Percentiles rank a stretch among this genome's conserved stretches.
phyloP scores from a whole-genome alignment of 2,113 vertebrate genomes.

The Alexandromys fortis region DNA sequence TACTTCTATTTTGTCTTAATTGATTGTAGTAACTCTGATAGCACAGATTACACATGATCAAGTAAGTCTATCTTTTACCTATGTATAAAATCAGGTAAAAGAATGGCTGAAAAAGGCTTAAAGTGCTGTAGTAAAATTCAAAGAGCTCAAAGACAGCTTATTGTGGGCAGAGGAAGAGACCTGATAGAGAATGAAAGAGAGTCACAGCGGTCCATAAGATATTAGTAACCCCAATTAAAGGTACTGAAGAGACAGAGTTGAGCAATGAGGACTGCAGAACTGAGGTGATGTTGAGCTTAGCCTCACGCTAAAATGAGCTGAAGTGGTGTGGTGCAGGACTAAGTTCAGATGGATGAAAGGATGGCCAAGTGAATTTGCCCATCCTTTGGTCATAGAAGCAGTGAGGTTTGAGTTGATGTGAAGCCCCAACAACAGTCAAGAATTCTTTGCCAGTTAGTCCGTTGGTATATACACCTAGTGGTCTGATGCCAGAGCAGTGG shows the following conservation, averaged over 20 bases:
- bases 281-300: too few relatives aligned
- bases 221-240: not conserved
- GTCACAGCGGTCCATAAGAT: not conserved
- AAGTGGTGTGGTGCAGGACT: not conserved
- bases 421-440: not conserved
- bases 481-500: too few relatives aligned
- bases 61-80: not conserved
- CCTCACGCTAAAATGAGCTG: not conserved
- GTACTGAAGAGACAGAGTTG: too few relatives aligned
- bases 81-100: not conserved
- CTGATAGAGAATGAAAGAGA: too few relatives aligned
- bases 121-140: not conserved
- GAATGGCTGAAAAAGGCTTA: not conserved
- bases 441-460: too few relatives aligned
- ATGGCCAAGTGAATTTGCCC: too few relatives aligned
- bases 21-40: not conserved
- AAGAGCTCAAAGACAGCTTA: not conserved
- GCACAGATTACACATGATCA: not conserved
- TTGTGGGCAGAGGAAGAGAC: not conserved
- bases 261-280: not conserved
- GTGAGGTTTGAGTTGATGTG: not conserved
- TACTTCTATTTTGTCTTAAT: not conserved
- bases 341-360: too few relatives aligned
- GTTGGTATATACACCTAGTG: not conserved
- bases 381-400: not conserved